Percentiles rank a stretch among this genome's conserved stretches.
Evolutionary conservation across 2,113 vertebrate genomes (phyloP).

Genomic region (Mustelus asterias): DNA sequence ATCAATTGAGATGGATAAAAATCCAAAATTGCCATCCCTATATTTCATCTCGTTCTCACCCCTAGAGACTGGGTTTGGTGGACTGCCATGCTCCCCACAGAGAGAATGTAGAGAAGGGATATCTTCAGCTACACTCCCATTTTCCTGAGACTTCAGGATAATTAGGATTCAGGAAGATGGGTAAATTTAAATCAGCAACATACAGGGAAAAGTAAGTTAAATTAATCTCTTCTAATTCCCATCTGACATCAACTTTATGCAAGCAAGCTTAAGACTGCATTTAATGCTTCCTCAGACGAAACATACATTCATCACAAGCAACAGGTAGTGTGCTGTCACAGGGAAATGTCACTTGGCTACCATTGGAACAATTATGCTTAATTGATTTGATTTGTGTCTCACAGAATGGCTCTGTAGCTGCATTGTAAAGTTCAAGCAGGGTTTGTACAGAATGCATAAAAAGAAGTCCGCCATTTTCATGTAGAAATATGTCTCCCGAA

Average conservation of each 20-base stretch:
- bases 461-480: neutral
- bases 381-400: neutral
- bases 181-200: neutral
- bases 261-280: neutral
- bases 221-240: neutral
- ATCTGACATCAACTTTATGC: neutral
- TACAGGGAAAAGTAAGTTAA: neutral
- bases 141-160: neutral
- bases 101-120: neutral
- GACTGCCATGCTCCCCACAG: too few species aligned
- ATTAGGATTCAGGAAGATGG: too few species aligned
- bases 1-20: too few species aligned
- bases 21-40: too few species aligned
- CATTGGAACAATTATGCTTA: neutral
- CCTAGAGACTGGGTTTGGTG: too few species aligned
- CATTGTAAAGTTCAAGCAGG: neutral
- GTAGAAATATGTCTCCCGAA: neutral
- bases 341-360: neutral
- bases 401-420: neutral
- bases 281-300: neutral
- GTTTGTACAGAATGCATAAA: neutral
- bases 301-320: neutral
- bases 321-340: neutral
- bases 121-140: neutral
- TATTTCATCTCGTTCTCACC: too few species aligned